These are phyloP conservation scores for Eulithis prunata DNA, from an alignment of 2,888 invertebrate species.

Conservation along the genomic window DNA sequence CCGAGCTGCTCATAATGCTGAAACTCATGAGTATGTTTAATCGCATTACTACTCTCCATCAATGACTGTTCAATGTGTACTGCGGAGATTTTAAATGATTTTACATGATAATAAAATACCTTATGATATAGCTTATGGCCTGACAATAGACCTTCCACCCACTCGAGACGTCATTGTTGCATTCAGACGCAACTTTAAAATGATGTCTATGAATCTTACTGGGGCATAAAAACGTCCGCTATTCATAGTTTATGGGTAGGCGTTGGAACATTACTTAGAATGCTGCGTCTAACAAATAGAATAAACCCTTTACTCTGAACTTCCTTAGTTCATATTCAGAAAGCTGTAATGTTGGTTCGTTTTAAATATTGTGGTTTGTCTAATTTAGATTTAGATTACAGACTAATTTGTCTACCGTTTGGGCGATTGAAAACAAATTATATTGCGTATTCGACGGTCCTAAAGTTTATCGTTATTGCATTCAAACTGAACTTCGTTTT, in stretches of 20 bases:
- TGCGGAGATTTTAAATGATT: slow-evolving; percentile 20
- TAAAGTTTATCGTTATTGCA: slow-evolving; percentile 10
- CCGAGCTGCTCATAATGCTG: too few relatives aligned
- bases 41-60: neutral
- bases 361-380: slow-evolving; percentile 13
- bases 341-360: neutral
- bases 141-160: slow-evolving; percentile 39
- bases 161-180: slow-evolving; percentile 40
- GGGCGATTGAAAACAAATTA: neutral
- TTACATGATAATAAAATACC: slow-evolving; percentile 29
- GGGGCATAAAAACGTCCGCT: slow-evolving; percentile 41
- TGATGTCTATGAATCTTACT: slow-evolving; percentile 43
- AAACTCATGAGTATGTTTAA: neutral
- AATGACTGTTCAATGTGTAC: neutral
- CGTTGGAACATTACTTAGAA: slow-evolving; percentile 19
- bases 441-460: slow-evolving; percentile 11
- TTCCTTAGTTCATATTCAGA: neutral
- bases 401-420: slow-evolving; percentile 9
- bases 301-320: neutral
- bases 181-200: slow-evolving; percentile 25
- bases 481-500: neutral
- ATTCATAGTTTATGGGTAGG: slow-evolving; percentile 39
- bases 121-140: slow-evolving; percentile 11
- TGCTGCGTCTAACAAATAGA: neutral
- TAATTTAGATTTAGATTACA: neutral